Evolutionary conservation across 2,113 vertebrate genomes (phyloP).

Genomic region (Fukomys damarensis): DNA sequence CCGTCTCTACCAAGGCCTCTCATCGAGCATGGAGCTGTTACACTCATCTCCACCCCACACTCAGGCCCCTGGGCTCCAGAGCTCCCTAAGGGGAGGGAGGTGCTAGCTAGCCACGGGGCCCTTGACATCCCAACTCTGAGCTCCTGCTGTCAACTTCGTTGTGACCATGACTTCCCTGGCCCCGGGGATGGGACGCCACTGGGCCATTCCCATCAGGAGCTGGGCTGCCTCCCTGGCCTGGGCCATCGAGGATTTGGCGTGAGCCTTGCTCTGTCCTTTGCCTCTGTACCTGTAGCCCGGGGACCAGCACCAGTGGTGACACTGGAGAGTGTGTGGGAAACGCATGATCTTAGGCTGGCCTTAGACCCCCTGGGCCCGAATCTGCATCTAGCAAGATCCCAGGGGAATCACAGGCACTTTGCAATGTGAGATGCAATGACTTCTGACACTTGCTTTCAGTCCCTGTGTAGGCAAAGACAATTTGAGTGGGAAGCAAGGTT

Average conservation of each 20-base stretch:
- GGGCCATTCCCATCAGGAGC: neutral
- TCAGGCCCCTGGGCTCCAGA: neutral
- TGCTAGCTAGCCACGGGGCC: neutral
- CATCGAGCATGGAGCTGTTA: neutral
- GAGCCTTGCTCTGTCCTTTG: neutral
- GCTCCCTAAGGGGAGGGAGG: neutral
- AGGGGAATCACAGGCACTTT: neutral
- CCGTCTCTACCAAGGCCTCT: neutral
- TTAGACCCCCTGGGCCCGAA: neutral
- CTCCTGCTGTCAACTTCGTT: neutral
- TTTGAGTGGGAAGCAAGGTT: constrained; percentile 43
- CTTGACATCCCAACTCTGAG: neutral
- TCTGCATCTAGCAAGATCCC: neutral
- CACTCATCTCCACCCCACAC: neutral
- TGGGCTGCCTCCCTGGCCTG: neutral
- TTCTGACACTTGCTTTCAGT: constrained; percentile 19
- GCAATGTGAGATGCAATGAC: neutral
- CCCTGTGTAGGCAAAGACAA: constrained; percentile 6
- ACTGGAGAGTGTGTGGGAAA: neutral
- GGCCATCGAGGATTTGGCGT: neutral
- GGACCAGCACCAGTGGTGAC: neutral
- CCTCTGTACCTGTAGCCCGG: neutral
- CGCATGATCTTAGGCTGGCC: neutral
- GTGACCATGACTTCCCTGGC: neutral
- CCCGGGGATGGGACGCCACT: neutral